Conservation (phyloP, 2,888 invertebrate genomes). For the Neelides folsomi region DNA sequence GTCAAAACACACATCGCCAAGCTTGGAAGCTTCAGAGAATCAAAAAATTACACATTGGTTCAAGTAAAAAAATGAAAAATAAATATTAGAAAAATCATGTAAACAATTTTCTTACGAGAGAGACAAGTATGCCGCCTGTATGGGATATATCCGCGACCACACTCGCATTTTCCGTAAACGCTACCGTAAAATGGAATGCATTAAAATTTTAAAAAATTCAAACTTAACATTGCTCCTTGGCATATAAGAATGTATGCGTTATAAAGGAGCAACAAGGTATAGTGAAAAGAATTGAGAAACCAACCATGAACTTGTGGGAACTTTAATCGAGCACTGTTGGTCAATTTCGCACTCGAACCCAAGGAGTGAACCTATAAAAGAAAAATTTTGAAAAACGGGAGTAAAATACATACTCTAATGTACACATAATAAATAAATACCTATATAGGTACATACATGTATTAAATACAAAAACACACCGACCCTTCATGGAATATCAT, state of each 20-base stretch:
- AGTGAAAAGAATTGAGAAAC: too few species aligned
- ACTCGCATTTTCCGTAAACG: constrained; percentile 66
- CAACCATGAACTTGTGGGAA: constrained; percentile 67
- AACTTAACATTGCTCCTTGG: too few species aligned
- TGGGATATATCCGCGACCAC: constrained; percentile 51
- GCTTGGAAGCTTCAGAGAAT: constrained; percentile 59
- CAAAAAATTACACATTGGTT: constrained; percentile 3
- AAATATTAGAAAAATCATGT: not conserved
- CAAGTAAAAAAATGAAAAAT: not conserved
- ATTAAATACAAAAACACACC: too few species aligned
- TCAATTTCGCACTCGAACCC: constrained; percentile 70
- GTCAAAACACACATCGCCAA: constrained; percentile 77
- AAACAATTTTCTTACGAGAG: constrained; percentile 58
- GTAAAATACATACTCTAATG: not conserved
- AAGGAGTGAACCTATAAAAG: constrained; percentile 59
- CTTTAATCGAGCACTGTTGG: constrained; percentile 75
- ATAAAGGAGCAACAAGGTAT: too few species aligned
- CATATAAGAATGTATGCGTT: too few species aligned
- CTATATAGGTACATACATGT: too few species aligned
- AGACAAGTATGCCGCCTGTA: constrained; percentile 81
- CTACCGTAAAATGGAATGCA: too few species aligned
- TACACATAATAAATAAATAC: too few species aligned
- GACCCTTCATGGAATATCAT: too few species aligned
- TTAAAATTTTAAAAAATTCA: too few species aligned
- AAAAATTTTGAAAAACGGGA: constrained; percentile 10